These are phyloP conservation scores for Piscicola geometra DNA, from an alignment of 2,888 invertebrate genomes.

Conservation along the genomic window DNA sequence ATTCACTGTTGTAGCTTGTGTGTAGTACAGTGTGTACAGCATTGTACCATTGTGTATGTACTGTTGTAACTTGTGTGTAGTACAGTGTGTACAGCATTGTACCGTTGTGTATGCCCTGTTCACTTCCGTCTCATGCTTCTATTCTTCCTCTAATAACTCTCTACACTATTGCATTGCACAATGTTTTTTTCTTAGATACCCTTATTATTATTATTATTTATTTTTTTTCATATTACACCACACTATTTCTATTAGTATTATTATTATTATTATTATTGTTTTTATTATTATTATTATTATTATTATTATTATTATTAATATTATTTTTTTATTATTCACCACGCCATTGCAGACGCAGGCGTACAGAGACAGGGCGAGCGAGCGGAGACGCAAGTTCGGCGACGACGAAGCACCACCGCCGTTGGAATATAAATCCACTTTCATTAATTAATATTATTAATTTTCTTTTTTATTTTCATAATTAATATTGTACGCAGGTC, in stretches of 20 bases:
- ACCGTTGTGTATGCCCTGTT: neutral
- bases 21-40: too few relatives aligned
- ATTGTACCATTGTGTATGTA: too few relatives aligned
- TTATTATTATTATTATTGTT: too few relatives aligned
- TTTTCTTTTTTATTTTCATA: neutral
- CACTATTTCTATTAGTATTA: too few relatives aligned
- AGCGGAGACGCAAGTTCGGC: slow-evolving; percentile 76
- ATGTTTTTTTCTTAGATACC: too few relatives aligned
- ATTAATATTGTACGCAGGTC: neutral
- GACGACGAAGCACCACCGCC: slow-evolving; percentile 53
- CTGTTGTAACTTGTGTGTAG: too few relatives aligned
- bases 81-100: neutral
- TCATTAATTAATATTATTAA: neutral
- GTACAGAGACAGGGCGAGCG: slow-evolving; percentile 93
- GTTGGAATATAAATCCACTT: slow-evolving; percentile 41
- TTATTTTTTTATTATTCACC: neutral
- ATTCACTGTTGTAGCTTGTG: too few relatives aligned
- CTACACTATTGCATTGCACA: too few relatives aligned
- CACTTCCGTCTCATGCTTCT: neutral
- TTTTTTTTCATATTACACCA: too few relatives aligned
- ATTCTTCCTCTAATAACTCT: too few relatives aligned
- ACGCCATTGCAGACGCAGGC: slow-evolving; percentile 60
- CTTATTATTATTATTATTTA: too few relatives aligned
- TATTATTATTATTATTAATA: neutral
- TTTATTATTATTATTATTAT: too few relatives aligned